These are phyloP conservation scores for Gallinago jamesoni DNA, from an alignment of 2,113 vertebrate species.

Conservation along the genomic window DNA sequence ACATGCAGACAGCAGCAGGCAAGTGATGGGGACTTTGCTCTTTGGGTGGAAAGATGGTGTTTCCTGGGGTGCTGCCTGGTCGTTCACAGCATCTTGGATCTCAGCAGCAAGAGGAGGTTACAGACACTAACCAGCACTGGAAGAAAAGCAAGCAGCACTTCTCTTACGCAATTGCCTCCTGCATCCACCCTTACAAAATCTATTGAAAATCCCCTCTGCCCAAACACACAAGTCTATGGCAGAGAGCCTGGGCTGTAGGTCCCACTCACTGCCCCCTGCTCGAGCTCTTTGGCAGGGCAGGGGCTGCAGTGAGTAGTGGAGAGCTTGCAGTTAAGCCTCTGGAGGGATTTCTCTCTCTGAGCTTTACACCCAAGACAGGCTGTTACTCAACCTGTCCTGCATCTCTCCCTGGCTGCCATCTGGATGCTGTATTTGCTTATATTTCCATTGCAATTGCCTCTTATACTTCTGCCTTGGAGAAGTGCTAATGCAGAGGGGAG, in stretches of 20 bases:
- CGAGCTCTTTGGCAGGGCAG: not conserved
- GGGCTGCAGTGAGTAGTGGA: accelerated
- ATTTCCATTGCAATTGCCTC: not conserved
- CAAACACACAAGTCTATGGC: not conserved
- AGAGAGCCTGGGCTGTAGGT: not conserved
- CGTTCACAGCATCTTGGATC: not conserved
- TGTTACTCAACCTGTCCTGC: not conserved
- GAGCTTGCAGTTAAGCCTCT: not conserved
- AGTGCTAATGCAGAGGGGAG: not conserved
- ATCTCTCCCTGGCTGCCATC: not conserved
- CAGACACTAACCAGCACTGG: not conserved
- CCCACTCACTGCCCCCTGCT: not conserved
- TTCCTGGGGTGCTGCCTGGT: not conserved
- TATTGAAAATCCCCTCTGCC: not conserved
- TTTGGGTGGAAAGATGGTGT: not conserved
- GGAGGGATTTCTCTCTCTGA: not conserved
- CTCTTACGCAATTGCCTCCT: not conserved
- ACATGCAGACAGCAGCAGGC: constrained; percentile 95
- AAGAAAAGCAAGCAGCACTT: not conserved
- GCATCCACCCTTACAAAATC: not conserved
- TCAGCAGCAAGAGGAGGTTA: not conserved
- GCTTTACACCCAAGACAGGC: not conserved
- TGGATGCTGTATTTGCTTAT: not conserved
- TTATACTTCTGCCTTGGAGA: not conserved
- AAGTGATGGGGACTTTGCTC: not conserved